phyloP scores from a whole-genome alignment of 1,140 invertebrate genomes.

The Atta cephalotes region DNA sequence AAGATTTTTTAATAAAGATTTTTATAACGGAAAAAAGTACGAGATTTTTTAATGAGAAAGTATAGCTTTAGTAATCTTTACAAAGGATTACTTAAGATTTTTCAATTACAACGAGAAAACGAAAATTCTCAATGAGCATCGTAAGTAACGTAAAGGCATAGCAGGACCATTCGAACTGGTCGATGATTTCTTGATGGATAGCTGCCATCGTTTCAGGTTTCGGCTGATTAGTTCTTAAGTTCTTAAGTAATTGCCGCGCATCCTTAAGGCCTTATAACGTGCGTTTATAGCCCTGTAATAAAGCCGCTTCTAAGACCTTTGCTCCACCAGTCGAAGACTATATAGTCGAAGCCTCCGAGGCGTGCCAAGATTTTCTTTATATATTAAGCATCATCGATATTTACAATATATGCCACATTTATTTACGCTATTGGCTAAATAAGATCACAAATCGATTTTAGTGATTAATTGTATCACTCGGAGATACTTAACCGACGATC shows the following conservation, averaged over 20 bases:
- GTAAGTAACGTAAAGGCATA: slow-evolving; percentile 42
- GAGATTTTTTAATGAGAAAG: background rate
- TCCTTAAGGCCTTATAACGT: slow-evolving; percentile 83
- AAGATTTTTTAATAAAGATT: slow-evolving; percentile 52
- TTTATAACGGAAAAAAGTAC: slow-evolving; percentile 10
- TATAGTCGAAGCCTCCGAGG: background rate
- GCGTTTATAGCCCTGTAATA: slow-evolving; percentile 84
- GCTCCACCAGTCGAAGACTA: slow-evolving; percentile 62
- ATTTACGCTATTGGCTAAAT: slow-evolving; percentile 14
- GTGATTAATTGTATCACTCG: slow-evolving; percentile 12
- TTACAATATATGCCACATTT: slow-evolving; percentile 7
- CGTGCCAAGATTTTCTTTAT: slow-evolving; percentile 15
- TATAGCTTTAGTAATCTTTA: background rate
- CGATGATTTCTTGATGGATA: slow-evolving; percentile 75
- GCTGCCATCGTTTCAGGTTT: slow-evolving; percentile 76
- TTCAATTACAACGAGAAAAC: slow-evolving; percentile 58
- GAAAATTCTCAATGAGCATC: slow-evolving; percentile 35
- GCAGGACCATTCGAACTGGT: slow-evolving; percentile 60
- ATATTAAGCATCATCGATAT: slow-evolving; percentile 30
- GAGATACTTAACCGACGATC: background rate
- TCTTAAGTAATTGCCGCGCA: slow-evolving; percentile 83
- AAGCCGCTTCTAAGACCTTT: slow-evolving; percentile 82
- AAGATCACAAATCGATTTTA: slow-evolving; percentile 42
- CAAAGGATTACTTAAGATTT: background rate
- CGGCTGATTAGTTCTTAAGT: slow-evolving; percentile 84